These are phyloP conservation scores for Hippocampus zosterae DNA, from an alignment of 2,113 vertebrate species.

Conservation along the genomic window DNA sequence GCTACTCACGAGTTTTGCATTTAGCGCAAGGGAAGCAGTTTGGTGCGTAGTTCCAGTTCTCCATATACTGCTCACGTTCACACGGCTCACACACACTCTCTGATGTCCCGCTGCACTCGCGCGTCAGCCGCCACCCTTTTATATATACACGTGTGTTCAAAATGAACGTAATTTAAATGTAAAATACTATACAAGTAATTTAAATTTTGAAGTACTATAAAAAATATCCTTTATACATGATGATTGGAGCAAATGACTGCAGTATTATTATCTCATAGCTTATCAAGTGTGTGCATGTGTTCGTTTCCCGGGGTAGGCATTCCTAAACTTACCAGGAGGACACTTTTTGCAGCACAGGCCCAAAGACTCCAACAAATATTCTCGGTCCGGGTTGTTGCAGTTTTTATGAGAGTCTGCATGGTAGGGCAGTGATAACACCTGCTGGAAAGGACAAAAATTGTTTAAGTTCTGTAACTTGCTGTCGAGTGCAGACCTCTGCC, in stretches of 20 bases:
- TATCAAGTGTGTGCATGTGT: background rate
- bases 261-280: background rate
- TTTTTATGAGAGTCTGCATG: background rate
- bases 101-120: conserved; percentile 6
- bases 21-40: conserved; percentile 54
- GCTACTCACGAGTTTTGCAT: conserved; percentile 50
- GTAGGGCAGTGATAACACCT: conserved; percentile 54
- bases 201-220: background rate
- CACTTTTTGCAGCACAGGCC: conserved; percentile 68
- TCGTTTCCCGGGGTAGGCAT: background rate
- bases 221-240: background rate
- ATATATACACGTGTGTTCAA: background rate
- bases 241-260: background rate
- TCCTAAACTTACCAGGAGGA: conserved; percentile 53
- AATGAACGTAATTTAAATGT: background rate
- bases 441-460: conserved; percentile 9
- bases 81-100: conserved; percentile 60
- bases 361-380: conserved; percentile 2
- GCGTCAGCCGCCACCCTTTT: conserved; percentile 35
- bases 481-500: background rate
- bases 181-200: background rate
- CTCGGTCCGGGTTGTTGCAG: conserved; percentile 22
- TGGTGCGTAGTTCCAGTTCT: conserved; percentile 14
- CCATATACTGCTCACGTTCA: conserved; percentile 12
- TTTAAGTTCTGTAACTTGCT: background rate